Base-by-base conservation (phyloP, 1,140 invertebrate species). In the Trissolcus basalis region DNA sequence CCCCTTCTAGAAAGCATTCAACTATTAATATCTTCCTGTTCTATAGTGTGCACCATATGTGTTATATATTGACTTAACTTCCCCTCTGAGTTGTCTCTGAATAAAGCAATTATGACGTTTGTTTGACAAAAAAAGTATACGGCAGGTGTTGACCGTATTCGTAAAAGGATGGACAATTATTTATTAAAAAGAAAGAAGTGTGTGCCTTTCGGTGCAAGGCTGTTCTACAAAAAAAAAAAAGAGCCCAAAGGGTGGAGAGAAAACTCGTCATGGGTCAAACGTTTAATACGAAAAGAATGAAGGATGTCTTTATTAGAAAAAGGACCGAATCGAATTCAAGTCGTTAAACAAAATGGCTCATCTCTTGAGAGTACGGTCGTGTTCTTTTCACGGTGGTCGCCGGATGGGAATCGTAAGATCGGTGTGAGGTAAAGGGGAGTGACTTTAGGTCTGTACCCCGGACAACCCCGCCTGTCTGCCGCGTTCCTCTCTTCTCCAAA, bases 241-340 rank as follows among this genome's bases (percentile, higher is more conserved):
- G 60, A 67, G 33, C 58, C 58, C 45, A 77, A 71, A 74, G 70
- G 65, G 68, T 63, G 72, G 51, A 19, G 61, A 32, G 41, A 48
- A 59, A 56, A 70, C 33, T 58, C 58, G 63, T 77, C 36, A 33
- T 14, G 64, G 51, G 67, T 70, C 73, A 56, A 69, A 47, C 19
- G 61, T 59, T 76, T 76, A 80, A 78, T 75, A 82, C 80, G 84
- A 85, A 83, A 80, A 78, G 68, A 80, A 85, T 84, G 86, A 88
- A 80, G 79, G 82, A 87, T 88, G 85, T 85, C 87, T 88, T 83
- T 86, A 88, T 88, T 86, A 87, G 71, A 85, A 61, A 72, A 68
- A 50, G 69, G 55, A 45, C 78, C 72, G 74, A 80, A 78, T 80
- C 80, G 82, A 86, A 86, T 87, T 80, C 47, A 55, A 74, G 43